Evolutionary conservation across 2,113 vertebrate species (phyloP).

Genomic region (Glareola pratincola): DNA sequence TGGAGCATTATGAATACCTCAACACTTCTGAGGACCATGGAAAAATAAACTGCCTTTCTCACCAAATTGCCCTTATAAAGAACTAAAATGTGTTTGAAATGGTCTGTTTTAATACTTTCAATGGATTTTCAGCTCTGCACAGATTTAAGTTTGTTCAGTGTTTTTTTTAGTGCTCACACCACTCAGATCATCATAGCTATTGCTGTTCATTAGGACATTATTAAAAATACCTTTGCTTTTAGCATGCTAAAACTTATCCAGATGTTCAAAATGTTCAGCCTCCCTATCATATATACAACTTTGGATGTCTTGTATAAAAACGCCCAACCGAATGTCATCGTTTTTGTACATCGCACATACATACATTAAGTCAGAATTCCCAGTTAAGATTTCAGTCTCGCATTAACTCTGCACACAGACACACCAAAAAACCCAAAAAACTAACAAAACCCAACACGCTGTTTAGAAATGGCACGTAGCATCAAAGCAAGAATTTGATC

Average conservation of each 20-base stretch:
- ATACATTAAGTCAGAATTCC: neutral
- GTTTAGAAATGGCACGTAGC: neutral
- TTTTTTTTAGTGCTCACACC: neutral
- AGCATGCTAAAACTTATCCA: neutral
- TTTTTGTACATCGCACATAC: accelerated
- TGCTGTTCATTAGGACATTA: neutral
- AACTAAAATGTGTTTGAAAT: neutral
- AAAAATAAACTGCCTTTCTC: neutral
- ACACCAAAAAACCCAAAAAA: neutral
- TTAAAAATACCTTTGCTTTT: neutral
- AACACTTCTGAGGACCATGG: neutral
- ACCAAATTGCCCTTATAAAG: neutral
- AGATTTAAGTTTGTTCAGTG: neutral
- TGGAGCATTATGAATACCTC: neutral
- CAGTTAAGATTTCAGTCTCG: neutral
- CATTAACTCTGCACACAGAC: accelerated
- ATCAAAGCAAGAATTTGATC: neutral
- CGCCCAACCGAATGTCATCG: neutral
- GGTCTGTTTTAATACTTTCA: neutral
- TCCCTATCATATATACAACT: neutral
- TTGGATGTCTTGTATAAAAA: neutral
- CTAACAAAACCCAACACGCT: neutral
- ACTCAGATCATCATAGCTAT: neutral
- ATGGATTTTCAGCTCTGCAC: neutral
- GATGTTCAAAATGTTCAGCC: neutral